phyloP scores from a whole-genome alignment of 2,113 vertebrate genomes.

The Albula glossodonta region DNA sequence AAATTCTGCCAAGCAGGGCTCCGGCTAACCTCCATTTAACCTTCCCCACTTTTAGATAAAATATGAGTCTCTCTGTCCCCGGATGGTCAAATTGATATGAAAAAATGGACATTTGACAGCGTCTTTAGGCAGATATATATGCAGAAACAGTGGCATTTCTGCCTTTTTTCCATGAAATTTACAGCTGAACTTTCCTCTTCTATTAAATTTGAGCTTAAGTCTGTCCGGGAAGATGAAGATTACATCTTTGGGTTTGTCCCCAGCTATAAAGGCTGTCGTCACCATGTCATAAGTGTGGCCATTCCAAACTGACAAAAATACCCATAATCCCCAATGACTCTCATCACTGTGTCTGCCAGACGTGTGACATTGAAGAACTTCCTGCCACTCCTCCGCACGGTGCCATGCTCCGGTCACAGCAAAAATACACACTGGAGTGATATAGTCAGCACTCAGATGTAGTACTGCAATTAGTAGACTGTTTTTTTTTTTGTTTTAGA shows the following conservation, averaged over 20 bases:
- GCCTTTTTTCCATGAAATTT: neutral
- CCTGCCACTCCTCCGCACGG: conserved; percentile 31
- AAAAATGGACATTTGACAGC: too few species aligned
- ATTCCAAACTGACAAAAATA: conserved; percentile 12
- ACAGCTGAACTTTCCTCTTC: neutral
- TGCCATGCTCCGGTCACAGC: neutral
- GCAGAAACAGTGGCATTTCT: too few species aligned
- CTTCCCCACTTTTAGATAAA: neutral
- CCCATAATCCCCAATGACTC: conserved; percentile 2
- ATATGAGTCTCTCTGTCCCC: neutral
- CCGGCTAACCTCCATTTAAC: neutral
- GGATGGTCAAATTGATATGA: neutral
- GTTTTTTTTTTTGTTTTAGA: conserved; percentile 22
- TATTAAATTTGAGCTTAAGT: neutral
- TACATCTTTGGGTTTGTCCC: neutral
- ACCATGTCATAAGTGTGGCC: conserved; percentile 42
- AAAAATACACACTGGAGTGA: neutral
- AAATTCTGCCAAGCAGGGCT: neutral
- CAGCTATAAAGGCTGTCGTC: conserved; percentile 36
- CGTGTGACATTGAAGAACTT: conserved; percentile 37
- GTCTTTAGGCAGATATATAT: neutral
- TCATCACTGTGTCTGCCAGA: conserved; percentile 22
- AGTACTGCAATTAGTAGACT: too few species aligned
- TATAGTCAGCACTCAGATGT: neutral
- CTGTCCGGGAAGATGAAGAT: neutral